These are phyloP conservation scores for Coleophora deauratella DNA, from an alignment of 2,888 invertebrate species.

Conservation along the genomic window DNA sequence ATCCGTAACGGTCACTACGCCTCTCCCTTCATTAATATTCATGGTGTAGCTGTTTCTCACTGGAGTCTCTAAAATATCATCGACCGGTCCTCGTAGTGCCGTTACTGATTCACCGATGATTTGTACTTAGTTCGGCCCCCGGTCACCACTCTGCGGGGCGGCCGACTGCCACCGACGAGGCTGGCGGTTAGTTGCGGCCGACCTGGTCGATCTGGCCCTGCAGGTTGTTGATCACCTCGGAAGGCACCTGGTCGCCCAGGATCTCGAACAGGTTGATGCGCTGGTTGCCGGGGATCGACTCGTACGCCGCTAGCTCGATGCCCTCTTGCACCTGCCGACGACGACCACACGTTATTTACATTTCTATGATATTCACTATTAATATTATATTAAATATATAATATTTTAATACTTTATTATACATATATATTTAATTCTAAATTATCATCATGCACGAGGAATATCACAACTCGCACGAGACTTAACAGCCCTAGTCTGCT, in stretches of 20 bases:
- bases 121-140: background rate
- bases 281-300: slow-evolving; percentile 89
- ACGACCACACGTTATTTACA: background rate
- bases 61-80: too few species aligned
- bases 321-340: slow-evolving; percentile 83
- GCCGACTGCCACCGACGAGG: background rate
- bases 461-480: too few species aligned
- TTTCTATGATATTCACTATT: background rate
- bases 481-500: too few species aligned
- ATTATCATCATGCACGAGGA: too few species aligned
- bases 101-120: background rate
- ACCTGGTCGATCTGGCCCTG: slow-evolving; percentile 90
- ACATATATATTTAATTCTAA: too few species aligned
- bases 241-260: slow-evolving; percentile 88
- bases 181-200: slow-evolving; percentile 69
- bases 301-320: slow-evolving; percentile 88
- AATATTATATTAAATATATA: too few species aligned
- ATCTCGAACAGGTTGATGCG: slow-evolving; percentile 88
- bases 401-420: too few species aligned
- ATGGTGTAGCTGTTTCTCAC: too few species aligned
- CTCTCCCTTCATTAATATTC: too few species aligned
- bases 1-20: too few species aligned
- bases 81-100: background rate
- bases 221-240: slow-evolving; percentile 90
- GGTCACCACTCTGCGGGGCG: background rate